Evolutionary conservation across 1,140 invertebrate genomes (phyloP).

Genomic region (Zelostemma sp.): DNA sequence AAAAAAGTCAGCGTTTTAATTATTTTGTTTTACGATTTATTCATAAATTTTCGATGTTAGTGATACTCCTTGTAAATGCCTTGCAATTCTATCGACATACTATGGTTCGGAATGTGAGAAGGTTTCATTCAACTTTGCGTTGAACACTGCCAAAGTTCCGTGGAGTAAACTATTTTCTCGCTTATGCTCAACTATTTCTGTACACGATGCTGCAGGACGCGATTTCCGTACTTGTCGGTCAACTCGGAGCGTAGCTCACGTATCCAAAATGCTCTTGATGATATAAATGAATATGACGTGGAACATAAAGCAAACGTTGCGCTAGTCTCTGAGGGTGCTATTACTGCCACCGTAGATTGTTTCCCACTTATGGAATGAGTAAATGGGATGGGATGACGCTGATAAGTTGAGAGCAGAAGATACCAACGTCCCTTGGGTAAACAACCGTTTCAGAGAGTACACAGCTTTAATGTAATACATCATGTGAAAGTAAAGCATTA

Average conservation of each 20-base stretch:
- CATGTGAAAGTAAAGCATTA: slow-evolving; percentile 7
- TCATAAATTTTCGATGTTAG: no score
- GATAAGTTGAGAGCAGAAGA: slow-evolving; percentile 33
- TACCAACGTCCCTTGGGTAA: slow-evolving; percentile 30
- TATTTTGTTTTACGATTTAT: no score
- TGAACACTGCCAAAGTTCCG: slow-evolving; percentile 26
- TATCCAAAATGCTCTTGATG: slow-evolving; percentile 21
- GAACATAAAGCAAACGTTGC: slow-evolving; percentile 31
- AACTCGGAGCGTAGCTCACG: slow-evolving; percentile 17
- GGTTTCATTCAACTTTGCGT: slow-evolving; percentile 44
- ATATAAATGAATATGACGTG: slow-evolving; percentile 41
- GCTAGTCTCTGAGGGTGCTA: slow-evolving; percentile 27
- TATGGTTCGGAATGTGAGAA: slow-evolving; percentile 8
- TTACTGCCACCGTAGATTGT: slow-evolving; percentile 37
- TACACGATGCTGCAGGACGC: slow-evolving; percentile 9
- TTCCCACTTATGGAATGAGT: slow-evolving; percentile 31
- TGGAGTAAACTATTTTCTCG: slow-evolving; percentile 34
- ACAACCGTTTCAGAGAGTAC: slow-evolving; percentile 31
- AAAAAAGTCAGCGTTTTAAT: no score
- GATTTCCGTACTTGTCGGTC: slow-evolving; percentile 33
- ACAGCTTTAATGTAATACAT: slow-evolving; percentile 32
- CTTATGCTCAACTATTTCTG: slow-evolving; percentile 36
- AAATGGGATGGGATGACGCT: slow-evolving; percentile 23
- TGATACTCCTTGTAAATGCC: no score
- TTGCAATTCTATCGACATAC: background rate